Evolutionary conservation across 2,113 vertebrate species (phyloP), one percentile per base, ranked within the genome.

Genomic region (Dasyprocta punctata): DNA sequence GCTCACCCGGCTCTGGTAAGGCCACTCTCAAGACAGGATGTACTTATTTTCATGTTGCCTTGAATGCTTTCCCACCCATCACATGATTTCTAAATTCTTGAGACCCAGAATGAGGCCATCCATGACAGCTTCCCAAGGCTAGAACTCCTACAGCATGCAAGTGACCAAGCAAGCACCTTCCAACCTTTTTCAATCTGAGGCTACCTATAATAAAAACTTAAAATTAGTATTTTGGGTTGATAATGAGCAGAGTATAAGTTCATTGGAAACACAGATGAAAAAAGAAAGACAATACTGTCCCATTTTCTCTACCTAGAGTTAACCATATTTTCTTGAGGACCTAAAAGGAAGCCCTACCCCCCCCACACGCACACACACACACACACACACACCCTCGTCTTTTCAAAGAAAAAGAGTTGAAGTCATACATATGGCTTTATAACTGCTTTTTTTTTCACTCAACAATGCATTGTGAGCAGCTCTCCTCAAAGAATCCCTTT

Each of bases 1-100:
- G 30, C 26, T 97, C 82, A 80, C 47, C 97, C 97, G 44, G 63
- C 88, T 86, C 91, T 97, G 97, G 63, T 90, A 96, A 97, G 71
- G 85, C 82, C 86, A 69, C 63, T 86, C 82, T 96, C 80, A 96
- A 97, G 94, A 96, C 82, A 88, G 60, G 71, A 96, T 90, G 77
- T 85, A 47, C 85, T 97, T 94, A 85, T 96, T 97, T 97, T 92
- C 44, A 33, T 78, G 89, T 92, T 97, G 87, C 78, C 49, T 85
- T 86, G 88, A 96, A 96, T 0, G 1, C 44, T 88, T 90, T 90
- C 63, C 82, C 87, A 83, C 56, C 44, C 33, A 17, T 92, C 44
- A 71, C 3, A 11, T 87, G 71, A 93, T 92, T 94, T 96, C 86
- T 95, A 94, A 97, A 83, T 63, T 69, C 88, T 85, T 26, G 52